These are phyloP conservation scores for Apamea sordens DNA, from an alignment of 2,888 invertebrate species.

Conservation along the genomic window DNA sequence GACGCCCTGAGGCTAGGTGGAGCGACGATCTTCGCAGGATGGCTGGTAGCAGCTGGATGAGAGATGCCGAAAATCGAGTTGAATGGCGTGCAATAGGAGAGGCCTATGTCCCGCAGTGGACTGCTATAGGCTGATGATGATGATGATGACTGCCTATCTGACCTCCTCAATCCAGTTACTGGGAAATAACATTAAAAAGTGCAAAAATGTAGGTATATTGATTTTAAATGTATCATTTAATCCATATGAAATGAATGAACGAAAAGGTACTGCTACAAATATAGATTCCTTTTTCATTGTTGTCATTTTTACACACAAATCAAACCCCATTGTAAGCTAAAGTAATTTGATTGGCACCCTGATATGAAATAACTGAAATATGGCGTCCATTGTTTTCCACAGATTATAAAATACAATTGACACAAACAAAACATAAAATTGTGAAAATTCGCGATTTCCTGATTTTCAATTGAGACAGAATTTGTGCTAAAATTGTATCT, in stretches of 20 bases:
- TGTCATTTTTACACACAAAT: slow-evolving; percentile 22
- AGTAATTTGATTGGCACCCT: slow-evolving; percentile 44
- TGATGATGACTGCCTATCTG: too few species aligned
- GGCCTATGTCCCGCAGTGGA: too few species aligned
- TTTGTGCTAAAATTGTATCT: background rate
- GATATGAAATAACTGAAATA: slow-evolving; percentile 37
- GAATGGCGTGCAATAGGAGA: too few species aligned
- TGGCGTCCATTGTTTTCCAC: slow-evolving; percentile 32
- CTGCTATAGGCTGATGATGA: too few species aligned
- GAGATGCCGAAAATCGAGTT: too few species aligned
- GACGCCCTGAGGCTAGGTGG: too few species aligned
- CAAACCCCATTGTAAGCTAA: slow-evolving; percentile 39
- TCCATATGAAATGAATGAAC: background rate
- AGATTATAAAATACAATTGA: slow-evolving; percentile 54
- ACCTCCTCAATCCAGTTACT: too few species aligned
- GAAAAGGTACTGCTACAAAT: background rate
- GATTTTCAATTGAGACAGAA: background rate
- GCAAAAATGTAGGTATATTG: too few species aligned
- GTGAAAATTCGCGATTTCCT: background rate
- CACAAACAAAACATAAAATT: slow-evolving; percentile 23
- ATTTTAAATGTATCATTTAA: background rate
- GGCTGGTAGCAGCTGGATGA: too few species aligned
- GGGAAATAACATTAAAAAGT: too few species aligned
- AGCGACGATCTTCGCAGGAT: too few species aligned
- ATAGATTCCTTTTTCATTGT: background rate